These are phyloP conservation scores for Craniophora ligustri DNA, from an alignment of 2,888 invertebrate genomes.

Conservation along the genomic window DNA sequence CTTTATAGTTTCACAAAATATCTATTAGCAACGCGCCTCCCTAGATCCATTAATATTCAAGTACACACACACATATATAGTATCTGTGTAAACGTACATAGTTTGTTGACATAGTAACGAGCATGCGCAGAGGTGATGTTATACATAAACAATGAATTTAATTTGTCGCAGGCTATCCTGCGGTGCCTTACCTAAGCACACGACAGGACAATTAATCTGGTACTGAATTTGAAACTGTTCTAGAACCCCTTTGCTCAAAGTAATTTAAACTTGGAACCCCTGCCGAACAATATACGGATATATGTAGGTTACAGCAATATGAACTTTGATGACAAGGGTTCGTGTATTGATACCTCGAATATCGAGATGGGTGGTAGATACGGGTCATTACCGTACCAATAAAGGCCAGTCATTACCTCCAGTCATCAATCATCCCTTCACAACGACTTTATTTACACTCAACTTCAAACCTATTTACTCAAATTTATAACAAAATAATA, in stretches of 20 bases:
- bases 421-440: slow-evolving; percentile 30
- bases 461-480: slow-evolving; percentile 38
- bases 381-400: slow-evolving; percentile 35
- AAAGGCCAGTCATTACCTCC: slow-evolving; percentile 31
- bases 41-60: slow-evolving; percentile 61
- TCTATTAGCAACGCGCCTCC: slow-evolving; percentile 52
- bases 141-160: slow-evolving; percentile 83
- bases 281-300: slow-evolving; percentile 2
- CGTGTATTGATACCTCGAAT: slow-evolving; percentile 40
- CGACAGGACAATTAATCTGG: slow-evolving; percentile 35
- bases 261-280: slow-evolving; percentile 32
- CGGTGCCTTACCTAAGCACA: slow-evolving; percentile 37
- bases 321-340: slow-evolving; percentile 21
- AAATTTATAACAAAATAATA: slow-evolving; percentile 45
- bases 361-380: slow-evolving; percentile 27
- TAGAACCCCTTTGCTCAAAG: slow-evolving; percentile 23
- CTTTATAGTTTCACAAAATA: slow-evolving; percentile 57
- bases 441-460: slow-evolving; percentile 26
- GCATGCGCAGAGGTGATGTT: slow-evolving; percentile 79
- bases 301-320: slow-evolving; percentile 29
- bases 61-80: slow-evolving; percentile 50
- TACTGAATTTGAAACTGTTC: slow-evolving; percentile 34
- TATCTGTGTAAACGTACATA: slow-evolving; percentile 54
- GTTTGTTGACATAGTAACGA: slow-evolving; percentile 82
- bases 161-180: slow-evolving; percentile 59